These are phyloP conservation scores for Bombyx mandarina DNA, from an alignment of 1,140 invertebrate species.

Conservation along the genomic window DNA sequence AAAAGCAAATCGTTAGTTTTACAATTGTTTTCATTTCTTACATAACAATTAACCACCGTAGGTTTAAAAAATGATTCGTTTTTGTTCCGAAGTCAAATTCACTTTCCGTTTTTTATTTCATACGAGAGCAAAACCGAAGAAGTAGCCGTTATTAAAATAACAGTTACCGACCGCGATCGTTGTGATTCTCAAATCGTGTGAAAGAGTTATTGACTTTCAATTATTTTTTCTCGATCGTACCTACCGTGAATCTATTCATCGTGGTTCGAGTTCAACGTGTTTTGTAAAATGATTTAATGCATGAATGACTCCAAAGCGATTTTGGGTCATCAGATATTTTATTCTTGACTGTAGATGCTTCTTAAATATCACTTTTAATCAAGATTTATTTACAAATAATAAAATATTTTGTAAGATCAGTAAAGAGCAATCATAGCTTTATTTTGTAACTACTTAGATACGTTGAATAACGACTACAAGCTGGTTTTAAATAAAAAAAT, in stretches of 20 bases:
- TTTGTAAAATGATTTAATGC: not conserved
- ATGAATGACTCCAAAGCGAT: not conserved
- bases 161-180: too few species aligned
- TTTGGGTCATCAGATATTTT: not conserved
- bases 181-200: not conserved
- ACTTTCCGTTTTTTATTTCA: conserved; percentile 14
- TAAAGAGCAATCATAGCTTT: not conserved
- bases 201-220: conserved; percentile 19
- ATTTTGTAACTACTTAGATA: too few species aligned
- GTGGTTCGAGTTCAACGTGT: not conserved
- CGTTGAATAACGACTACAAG: too few species aligned
- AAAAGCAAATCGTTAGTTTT: conserved; percentile 1
- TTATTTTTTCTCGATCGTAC: conserved; percentile 10
- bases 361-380: not conserved
- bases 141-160: too few species aligned
- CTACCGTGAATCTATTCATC: not conserved
- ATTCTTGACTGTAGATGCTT: not conserved
- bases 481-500: too few species aligned
- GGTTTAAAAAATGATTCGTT: conserved; percentile 1
- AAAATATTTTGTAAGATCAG: too few species aligned
- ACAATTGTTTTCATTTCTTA: not conserved
- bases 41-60: not conserved
- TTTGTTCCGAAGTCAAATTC: conserved; percentile 3
- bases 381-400: not conserved
- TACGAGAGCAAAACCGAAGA: not conserved